These are phyloP conservation scores for Orchesellides sinensis DNA, from an alignment of 2,888 invertebrate genomes.

Conservation along the genomic window DNA sequence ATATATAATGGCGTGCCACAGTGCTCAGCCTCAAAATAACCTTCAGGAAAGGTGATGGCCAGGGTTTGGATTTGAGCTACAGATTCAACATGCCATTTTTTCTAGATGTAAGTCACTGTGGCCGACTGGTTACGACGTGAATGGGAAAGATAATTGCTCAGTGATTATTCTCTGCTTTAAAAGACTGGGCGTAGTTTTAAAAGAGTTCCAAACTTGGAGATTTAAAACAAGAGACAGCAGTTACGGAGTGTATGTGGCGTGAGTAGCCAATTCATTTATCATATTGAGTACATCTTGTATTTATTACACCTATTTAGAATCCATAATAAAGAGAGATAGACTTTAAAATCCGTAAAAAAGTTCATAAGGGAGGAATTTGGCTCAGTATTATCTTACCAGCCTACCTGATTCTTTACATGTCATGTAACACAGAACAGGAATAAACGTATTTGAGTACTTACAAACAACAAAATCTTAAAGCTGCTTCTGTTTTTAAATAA, in stretches of 20 bases:
- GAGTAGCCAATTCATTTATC: slow-evolving; percentile 1
- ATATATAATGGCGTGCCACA: neutral
- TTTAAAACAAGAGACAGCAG: slow-evolving; percentile 31
- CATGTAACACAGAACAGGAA: no score
- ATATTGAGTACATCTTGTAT: no score
- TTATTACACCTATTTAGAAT: no score
- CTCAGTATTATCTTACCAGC: no score
- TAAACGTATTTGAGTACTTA: no score
- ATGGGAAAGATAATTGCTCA: slow-evolving; percentile 43
- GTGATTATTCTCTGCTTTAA: slow-evolving; percentile 30
- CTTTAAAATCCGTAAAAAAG: no score
- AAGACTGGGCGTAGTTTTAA: slow-evolving; percentile 2
- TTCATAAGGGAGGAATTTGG: no score
- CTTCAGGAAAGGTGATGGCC: slow-evolving; percentile 56
- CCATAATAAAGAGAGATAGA: no score
- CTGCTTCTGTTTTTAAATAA: no score
- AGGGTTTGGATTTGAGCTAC: slow-evolving; percentile 34
- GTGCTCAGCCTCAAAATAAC: slow-evolving; percentile 37
- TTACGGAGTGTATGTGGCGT: neutral
- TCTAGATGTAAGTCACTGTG: no score
- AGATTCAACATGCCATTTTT: neutral
- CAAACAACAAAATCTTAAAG: no score
- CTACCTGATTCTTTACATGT: no score
- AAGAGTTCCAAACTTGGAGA: slow-evolving; percentile 28
- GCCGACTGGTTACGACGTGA: slow-evolving; percentile 32